Evolutionary conservation across 2,888 invertebrate species (phyloP), one percentile per base, ranked within the genome.

Genomic region (Nemapogon koenigi): DNA sequence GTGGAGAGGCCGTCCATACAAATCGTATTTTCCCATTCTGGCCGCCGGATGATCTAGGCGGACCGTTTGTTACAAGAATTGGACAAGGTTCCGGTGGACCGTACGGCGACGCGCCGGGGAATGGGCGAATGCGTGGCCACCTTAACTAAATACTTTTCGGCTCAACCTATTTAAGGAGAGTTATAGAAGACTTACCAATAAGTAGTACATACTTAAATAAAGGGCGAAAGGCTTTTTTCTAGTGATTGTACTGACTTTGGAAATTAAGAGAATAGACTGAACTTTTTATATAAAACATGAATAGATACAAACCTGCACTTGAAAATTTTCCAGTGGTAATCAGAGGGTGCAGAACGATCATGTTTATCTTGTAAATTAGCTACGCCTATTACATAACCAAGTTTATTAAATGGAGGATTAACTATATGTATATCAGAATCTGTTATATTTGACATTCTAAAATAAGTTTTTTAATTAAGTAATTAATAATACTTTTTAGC

Each of bases 241-340:
- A 28, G 11, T n/a, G 10, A 33, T n/a, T 17, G 18, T 19, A 6
- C 17, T 18, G 4, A 28, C 4, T 4, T n/a, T 10, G 7, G 11
- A 4, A 10, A 28, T 6, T n/a, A 28, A 11, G 4, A 28, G 10
- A n/a, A 10, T 10, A 4, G 4, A 28, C 11, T 28, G 28, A n/a
- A 11, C 13, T 4, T n/a, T 28, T 6, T 4, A n/a, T 11, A 11
- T 10, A 4, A 4, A n/a, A n/a, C 4, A 11, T 4, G 11, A n/a
- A 11, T 28, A n/a, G 7, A 6, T 6, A 7, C 35, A 15, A 16
- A 68, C 76, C 75, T 64, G 64, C 76, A 76, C 51, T 75, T 76
- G 4, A 78, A 52, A 47, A 73, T 63, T 64, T 75, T 76, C 78
- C 78, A 78, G 45, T 78, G 76, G 43, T 58, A 68, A 49, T 75